Percentiles rank a stretch among this genome's conserved stretches.
Evolutionary conservation across 2,113 vertebrate species (phyloP).

Genomic region (Pan paniscus): DNA sequence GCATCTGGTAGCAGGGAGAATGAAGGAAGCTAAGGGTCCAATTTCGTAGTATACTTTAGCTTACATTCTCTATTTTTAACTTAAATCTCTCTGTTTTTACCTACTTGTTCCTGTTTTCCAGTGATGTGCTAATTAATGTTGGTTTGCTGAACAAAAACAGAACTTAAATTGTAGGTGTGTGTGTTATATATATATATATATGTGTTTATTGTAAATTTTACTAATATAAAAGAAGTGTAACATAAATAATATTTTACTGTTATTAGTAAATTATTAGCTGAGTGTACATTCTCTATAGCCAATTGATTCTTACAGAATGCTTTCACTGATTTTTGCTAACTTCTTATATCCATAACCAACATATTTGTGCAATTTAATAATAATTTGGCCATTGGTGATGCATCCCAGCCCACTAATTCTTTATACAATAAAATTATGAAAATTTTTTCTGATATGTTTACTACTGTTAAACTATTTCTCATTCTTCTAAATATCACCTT

Average conservation of each 20-base stretch:
- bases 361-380: not conserved
- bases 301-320: not conserved
- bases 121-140: not conserved
- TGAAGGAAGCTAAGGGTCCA: not conserved
- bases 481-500: not conserved
- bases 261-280: not conserved
- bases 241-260: too few species aligned
- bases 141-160: not conserved
- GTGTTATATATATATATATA: not conserved
- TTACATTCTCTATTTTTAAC: not conserved
- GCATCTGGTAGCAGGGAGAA: not conserved
- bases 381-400: not conserved
- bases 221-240: not conserved
- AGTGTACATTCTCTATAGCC: not conserved
- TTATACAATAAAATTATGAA: not conserved
- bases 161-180: not conserved
- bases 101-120: not conserved
- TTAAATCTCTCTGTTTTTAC: not conserved
- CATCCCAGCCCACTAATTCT: not conserved
- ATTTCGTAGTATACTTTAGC: not conserved
- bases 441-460: not conserved
- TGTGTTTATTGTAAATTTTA: not conserved
- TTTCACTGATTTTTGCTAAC: not conserved
- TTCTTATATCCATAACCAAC: not conserved
- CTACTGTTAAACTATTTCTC: not conserved